Base-by-base conservation (phyloP, 1,140 invertebrate species). In the Parasteatoda tepidariorum region DNA sequence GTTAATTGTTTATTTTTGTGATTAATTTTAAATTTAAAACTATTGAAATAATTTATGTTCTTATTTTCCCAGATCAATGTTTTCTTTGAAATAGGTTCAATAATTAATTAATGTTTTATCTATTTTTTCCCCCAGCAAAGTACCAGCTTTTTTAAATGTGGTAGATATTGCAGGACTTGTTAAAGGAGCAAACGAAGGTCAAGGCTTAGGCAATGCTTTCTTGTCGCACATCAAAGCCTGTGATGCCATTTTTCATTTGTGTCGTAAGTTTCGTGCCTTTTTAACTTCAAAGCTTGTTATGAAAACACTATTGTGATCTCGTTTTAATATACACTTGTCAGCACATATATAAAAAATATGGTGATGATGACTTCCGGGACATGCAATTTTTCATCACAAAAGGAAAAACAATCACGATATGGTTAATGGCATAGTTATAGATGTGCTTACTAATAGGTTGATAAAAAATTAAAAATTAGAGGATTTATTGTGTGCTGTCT, bases 91-190 rank as follows among this genome's bases (percentile, higher is more conserved):
- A 33, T 81, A 6, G 3, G 13, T 67, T n/a, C 7, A 11, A 13
- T 48, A 13, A 48, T 26, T 33, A 26, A n/a, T 75, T 67, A 75
- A 30, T 61, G 13, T 85, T 18, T 64, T 67, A 74, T 26, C 66
- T 84, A 62, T 24, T 48, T 87, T 86, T 2, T 73, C 78, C 91
- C 91, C 24, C 90, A 99, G 97, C 88, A 98, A 98, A 92, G 97
- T 99, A 11, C 98, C 98, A 30, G 98, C 98, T 0, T 90, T 88
- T 84, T 90, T 99, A 64, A 99, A 98, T 88, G 94, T 99, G 26
- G 96, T 98, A 7, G 98, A 99, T 88, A 99, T 99, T 87, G 98
- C 98, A 66, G 98, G 98, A 7, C 90, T 99, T 70, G 98, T 99
- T 4, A 98, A 98, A 88, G 98, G 98, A 54, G 98, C 98, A 3